Percentiles rank a stretch among this genome's conserved stretches.
Conservation (phyloP, 2,888 invertebrate genomes). For the Rosalia funebris region DNA sequence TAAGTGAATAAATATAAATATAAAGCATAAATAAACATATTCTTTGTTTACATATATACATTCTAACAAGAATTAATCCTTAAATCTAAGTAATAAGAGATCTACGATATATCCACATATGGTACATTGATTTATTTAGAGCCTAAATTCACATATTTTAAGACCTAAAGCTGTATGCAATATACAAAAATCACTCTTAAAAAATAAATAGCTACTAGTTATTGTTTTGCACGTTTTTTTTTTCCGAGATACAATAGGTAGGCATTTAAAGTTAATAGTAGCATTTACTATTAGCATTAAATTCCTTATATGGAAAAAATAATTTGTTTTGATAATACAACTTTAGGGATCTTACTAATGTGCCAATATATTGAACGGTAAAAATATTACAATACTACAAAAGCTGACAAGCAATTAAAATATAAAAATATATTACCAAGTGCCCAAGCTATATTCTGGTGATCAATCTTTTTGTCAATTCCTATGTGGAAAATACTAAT, state of each 20-base stretch:
- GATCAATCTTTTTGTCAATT: constrained; percentile 24
- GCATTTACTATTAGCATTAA: neutral
- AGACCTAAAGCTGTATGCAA: constrained; percentile 46
- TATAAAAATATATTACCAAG: constrained; percentile 34
- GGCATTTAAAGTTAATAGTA: neutral
- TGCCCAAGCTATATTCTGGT: constrained; percentile 27
- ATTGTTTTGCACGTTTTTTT: constrained; percentile 40
- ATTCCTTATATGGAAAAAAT: too few species aligned
- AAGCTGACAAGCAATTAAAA: constrained; percentile 36
- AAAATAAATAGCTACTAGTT: constrained; percentile 39
- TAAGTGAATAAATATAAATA: constrained; percentile 55
- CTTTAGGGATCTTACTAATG: constrained; percentile 34
- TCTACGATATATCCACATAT: constrained; percentile 65
- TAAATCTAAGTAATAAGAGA: constrained; percentile 53
- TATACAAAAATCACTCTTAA: constrained; percentile 40
- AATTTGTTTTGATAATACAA: constrained; percentile 27
- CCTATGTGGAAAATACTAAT: constrained; percentile 27
- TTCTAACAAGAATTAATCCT: constrained; percentile 50
- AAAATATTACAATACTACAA: constrained; percentile 34
- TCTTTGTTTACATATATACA: constrained; percentile 54
- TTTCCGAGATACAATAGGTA: constrained; percentile 24
- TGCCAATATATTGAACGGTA: constrained; percentile 28
- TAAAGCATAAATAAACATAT: constrained; percentile 53
- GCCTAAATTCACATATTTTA: constrained; percentile 49
- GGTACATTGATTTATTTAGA: constrained; percentile 63